Evolutionary conservation across 1,140 invertebrate genomes (phyloP), one percentile per base, ranked within the genome.

Genomic region (Bombus impatiens): DNA sequence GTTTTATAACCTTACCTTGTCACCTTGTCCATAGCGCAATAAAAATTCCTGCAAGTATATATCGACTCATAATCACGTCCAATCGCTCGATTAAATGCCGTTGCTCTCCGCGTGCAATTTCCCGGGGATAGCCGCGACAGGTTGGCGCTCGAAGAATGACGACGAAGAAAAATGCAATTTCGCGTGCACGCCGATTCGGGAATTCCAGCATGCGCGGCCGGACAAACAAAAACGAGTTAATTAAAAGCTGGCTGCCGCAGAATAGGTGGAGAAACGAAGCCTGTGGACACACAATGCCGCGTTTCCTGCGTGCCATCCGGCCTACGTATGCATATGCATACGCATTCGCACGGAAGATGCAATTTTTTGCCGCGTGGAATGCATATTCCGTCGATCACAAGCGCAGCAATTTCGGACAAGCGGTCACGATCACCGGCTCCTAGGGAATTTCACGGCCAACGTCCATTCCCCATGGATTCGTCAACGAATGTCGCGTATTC

Each of bases 291-390:
- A 70, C 75, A 70, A 78, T 57, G 65, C 62, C 22, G 75, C 6
- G 75, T 53, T 37, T 53, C 25, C 42, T 75, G 74, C 59, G 40
- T 28, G 35, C 59, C 65, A 65, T 8, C 15, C n/a, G 28, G 25
- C 6, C 53, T 68, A 74, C 67, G 70, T 74, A 88, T 87, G 85
- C 89, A 91, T 90, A 91, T 82, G 89, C 82, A 89, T 90, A 78
- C 40, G 67, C 40, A 35, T 67, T 47, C 57, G 65, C 35, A 42
- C 71, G 85, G 53, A 86, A 86, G 72, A 77, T 62, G 80, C 67
- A 78, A 80, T 85, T 85, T 85, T 84, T 84, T 28, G 18, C 40
- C 22, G 37, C 40, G n/a, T 22, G 83, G 59, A 72, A 84, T 84
- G 77, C 83, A 85, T 80, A 85, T 85, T 80, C 83, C 78, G 78